Base-by-base conservation (phyloP, 2,797 vertebrate genomes). In the Enteromius treurensis region DNA sequence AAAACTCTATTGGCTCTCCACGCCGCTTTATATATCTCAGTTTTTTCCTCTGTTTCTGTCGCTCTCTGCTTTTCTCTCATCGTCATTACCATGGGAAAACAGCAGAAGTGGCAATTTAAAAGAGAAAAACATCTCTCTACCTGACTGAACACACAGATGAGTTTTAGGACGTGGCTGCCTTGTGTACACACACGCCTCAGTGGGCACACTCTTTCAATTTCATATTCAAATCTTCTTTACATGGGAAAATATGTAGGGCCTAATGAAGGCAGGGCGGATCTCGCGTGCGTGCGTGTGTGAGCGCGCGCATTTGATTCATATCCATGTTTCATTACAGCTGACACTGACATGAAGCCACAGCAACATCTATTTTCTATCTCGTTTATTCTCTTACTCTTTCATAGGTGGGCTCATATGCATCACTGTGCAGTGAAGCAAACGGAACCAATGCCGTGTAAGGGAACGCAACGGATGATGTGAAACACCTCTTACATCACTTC, bases 91-190 rank as follows among this genome's bases (percentile, higher is more conserved):
- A 87, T 85, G 84, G 83, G 81, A 86, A 89, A 89, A 88, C 87
- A 88, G 88, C 85, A 87, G 79, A 86, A 86, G 81, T 86, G 83
- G 88, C 86, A 89, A 89, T 88, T 88, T 87, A 84, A 86, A 80
- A 86, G 82, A 85, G 85, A 84, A 85, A 83, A 85, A 86, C 78
- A 87, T 86, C 81, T 86, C 85, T 86, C 86, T 89, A 89, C 88
- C 86, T 87, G 86, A 88, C 86, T 89, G 86, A 84, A 84, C 88
- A 89, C 85, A 86, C 75, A 89, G 88, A 89, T 89, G 88, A 89
- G 88, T 85, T 89, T 71, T 78, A 84, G 86, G 84, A 83, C 74
- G 76, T 77, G 81, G 77, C 79, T 77, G 85, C 86, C 83, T 85
- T 84, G 86, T 88, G 88, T 88, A 82, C 84, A 84, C 86, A 78